A percentile compares a stretch with the other conserved stretches of the same genome.
These are phyloP conservation scores for Ptychochromis oligacanthus DNA, from an alignment of 2,113 vertebrate genomes.

Conservation along the genomic window DNA sequence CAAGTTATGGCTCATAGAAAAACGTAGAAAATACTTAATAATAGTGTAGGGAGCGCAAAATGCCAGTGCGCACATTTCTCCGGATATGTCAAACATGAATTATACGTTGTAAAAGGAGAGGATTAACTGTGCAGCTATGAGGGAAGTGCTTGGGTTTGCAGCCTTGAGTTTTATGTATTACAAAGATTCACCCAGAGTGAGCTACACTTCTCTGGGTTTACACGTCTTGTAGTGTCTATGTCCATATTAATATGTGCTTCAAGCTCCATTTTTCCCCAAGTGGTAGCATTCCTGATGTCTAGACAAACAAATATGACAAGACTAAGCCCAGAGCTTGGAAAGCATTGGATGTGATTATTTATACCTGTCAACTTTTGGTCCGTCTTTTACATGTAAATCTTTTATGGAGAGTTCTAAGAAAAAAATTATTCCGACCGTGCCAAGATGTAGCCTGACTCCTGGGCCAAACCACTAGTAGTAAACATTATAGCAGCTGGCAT, in stretches of 20 bases:
- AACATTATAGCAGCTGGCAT: constrained; percentile 64
- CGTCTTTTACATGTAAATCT: constrained; percentile 46
- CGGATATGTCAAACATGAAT: constrained; percentile 74
- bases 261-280: constrained; percentile 6
- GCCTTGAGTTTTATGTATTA: constrained; percentile 38
- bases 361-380: constrained; percentile 56
- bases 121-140: constrained; percentile 54
- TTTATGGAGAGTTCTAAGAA: constrained; percentile 58
- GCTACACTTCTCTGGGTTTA: constrained; percentile 7
- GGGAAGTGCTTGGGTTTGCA: constrained; percentile 41
- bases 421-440: constrained; percentile 27
- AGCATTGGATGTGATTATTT: constrained; percentile 57
- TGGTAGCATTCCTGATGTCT: constrained; percentile 55
- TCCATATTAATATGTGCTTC: constrained; percentile 50
- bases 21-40: constrained; percentile 59
- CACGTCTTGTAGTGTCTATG: constrained; percentile 39
- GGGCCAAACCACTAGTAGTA: constrained; percentile 68
- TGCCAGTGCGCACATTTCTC: constrained; percentile 61
- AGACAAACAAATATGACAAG: constrained; percentile 69
- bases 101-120: constrained; percentile 68
- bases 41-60: constrained; percentile 50
- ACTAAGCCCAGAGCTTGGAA: constrained; percentile 48
- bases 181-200: constrained; percentile 24
- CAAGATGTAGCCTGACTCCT: constrained; percentile 45
- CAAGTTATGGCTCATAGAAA: constrained; percentile 50